Conservation (phyloP, 2,888 invertebrate species). For the Atrina japonica region DNA sequence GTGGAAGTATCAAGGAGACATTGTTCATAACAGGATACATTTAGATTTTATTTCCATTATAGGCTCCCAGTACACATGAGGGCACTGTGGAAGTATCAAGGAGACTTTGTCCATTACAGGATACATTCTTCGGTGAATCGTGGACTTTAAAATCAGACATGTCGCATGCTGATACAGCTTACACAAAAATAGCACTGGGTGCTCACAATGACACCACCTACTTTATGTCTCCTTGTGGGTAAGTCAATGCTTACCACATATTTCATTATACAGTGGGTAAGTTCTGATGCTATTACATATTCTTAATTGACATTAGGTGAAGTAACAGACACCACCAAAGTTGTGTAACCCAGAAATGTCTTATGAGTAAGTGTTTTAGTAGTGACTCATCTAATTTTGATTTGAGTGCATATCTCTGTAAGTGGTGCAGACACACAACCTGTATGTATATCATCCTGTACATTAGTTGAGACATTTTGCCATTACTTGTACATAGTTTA, state of each 20-base stretch:
- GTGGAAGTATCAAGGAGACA: slow-evolving; percentile 82
- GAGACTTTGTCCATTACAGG: slow-evolving; percentile 82
- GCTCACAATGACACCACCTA: slow-evolving; percentile 91
- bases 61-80: slow-evolving; percentile 66
- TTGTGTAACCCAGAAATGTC: too few species aligned
- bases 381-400: too few species aligned
- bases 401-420: too few species aligned
- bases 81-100: slow-evolving; percentile 80
- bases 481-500: too few species aligned
- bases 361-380: too few species aligned
- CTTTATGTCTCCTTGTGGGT: slow-evolving; percentile 87
- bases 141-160: slow-evolving; percentile 85
- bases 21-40: slow-evolving; percentile 81
- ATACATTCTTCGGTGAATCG: slow-evolving; percentile 87
- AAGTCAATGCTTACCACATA: slow-evolving; percentile 6
- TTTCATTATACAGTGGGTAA: too few species aligned
- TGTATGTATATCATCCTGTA: too few species aligned
- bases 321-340: too few species aligned
- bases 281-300: too few species aligned
- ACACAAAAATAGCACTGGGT: slow-evolving; percentile 86
- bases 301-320: too few species aligned
- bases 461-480: too few species aligned
- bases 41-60: neutral
- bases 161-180: slow-evolving; percentile 88
- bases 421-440: too few species aligned